These are phyloP conservation scores for Noctuana brunneofusca DNA, from an alignment of 2,888 invertebrate species.

Conservation along the genomic window DNA sequence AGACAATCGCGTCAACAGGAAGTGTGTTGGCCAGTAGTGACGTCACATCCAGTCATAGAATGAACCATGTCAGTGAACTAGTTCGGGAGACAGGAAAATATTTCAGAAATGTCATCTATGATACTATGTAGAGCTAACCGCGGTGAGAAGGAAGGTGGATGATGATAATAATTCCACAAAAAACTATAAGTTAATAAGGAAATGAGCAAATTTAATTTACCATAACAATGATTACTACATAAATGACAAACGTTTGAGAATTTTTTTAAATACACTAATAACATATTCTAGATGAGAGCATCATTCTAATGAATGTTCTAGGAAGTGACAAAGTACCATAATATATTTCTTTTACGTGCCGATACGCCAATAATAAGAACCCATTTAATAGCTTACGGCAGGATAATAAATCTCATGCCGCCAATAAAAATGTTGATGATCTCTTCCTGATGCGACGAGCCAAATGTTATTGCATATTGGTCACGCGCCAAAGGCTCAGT, in stretches of 20 bases:
- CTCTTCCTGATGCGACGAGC: constrained; percentile 3
- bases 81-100: too few relatives aligned
- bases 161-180: too few relatives aligned
- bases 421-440: not conserved
- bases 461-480: not conserved
- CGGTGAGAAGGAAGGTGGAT: too few relatives aligned
- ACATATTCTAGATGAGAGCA: not conserved
- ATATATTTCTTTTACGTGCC: not conserved
- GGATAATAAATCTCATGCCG: not conserved
- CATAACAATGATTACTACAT: too few relatives aligned
- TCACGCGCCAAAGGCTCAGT: constrained; percentile 1
- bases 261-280: not conserved
- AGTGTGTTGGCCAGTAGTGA: not conserved
- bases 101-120: too few relatives aligned
- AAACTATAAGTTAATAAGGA: too few relatives aligned
- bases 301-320: not conserved
- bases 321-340: not conserved
- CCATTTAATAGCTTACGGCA: not conserved
- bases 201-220: too few relatives aligned
- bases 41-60: not conserved
- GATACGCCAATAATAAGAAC: not conserved
- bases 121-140: too few relatives aligned
- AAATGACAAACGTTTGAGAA: too few relatives aligned
- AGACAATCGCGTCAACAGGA: constrained; percentile 5
- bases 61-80: too few relatives aligned